These are phyloP conservation scores for Drosophila rellima DNA, from an alignment of 2,888 invertebrate species.

Conservation along the genomic window DNA sequence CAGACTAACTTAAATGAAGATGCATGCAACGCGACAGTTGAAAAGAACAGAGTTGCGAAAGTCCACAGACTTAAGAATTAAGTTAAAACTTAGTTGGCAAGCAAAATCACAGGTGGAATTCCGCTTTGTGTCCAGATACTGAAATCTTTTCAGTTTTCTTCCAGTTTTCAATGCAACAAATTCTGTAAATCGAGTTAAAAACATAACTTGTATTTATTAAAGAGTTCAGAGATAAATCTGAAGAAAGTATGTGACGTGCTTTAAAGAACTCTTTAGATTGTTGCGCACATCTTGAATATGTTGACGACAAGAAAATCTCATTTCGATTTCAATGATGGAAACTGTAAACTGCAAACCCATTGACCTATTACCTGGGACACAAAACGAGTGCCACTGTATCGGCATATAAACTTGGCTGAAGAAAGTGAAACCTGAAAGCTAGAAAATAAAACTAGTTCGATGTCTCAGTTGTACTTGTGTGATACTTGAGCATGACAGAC, in stretches of 20 bases:
- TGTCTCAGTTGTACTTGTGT: conserved; percentile 49
- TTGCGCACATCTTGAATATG: conserved; percentile 16
- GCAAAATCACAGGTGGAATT: neutral
- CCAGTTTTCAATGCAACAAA: too few species aligned
- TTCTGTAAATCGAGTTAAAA: neutral
- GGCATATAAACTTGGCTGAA: conserved; percentile 31
- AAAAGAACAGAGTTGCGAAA: neutral
- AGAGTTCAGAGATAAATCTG: neutral
- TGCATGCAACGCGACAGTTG: neutral
- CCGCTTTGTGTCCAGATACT: too few species aligned
- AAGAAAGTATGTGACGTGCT: conserved; percentile 11
- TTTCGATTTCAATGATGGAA: conserved; percentile 72
- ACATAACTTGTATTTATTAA: neutral
- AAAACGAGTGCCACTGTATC: conserved; percentile 14
- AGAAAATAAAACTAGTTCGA: conserved; percentile 65
- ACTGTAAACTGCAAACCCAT: conserved; percentile 49
- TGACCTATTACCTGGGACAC: conserved; percentile 49
- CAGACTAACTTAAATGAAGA: neutral
- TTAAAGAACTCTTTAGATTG: conserved; percentile 39
- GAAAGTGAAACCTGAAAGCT: conserved; percentile 47
- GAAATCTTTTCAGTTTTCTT: too few species aligned
- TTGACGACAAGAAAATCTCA: conserved; percentile 44
- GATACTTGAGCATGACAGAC: conserved; percentile 71
- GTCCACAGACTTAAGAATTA: neutral
- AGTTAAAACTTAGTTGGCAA: neutral